These are phyloP conservation scores for Drosophila ogumai DNA, from an alignment of 1,140 invertebrate genomes.

Conservation along the genomic window DNA sequence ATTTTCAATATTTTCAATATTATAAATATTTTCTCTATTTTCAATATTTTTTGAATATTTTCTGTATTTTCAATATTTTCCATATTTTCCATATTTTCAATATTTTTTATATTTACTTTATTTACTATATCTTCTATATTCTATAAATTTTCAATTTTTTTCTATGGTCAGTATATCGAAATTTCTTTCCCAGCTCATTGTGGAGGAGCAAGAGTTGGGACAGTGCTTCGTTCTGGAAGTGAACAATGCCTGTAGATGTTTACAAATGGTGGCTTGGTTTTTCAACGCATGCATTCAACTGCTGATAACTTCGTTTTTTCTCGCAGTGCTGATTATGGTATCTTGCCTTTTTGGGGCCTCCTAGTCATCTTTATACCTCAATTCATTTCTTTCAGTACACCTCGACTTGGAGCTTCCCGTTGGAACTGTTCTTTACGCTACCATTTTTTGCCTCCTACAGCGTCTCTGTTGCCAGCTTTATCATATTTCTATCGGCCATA, in stretches of 20 bases:
- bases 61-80: no score
- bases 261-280: constrained; percentile 3
- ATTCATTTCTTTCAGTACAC: not conserved
- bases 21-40: no score
- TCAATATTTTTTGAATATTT: no score
- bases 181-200: constrained; percentile 1
- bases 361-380: not conserved
- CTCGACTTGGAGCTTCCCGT: not conserved
- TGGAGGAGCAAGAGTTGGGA: constrained; percentile 12
- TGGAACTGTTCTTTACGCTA: not conserved
- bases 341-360: no score
- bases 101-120: no score
- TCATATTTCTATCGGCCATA: constrained; percentile 26
- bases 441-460: constrained; percentile 37
- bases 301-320: not conserved
- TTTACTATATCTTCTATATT: no score
- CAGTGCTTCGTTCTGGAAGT: not conserved
- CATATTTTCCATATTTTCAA: no score
- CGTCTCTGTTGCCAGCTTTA: constrained; percentile 31
- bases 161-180: not conserved
- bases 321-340: constrained; percentile 1
- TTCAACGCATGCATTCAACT: not conserved
- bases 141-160: no score
- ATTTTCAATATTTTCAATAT: no score
- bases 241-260: not conserved